Percentiles rank a stretch among this genome's conserved stretches.
Evolutionary conservation across 2,113 vertebrate species (phyloP).

Genomic region (Coracopsis vasa): DNA sequence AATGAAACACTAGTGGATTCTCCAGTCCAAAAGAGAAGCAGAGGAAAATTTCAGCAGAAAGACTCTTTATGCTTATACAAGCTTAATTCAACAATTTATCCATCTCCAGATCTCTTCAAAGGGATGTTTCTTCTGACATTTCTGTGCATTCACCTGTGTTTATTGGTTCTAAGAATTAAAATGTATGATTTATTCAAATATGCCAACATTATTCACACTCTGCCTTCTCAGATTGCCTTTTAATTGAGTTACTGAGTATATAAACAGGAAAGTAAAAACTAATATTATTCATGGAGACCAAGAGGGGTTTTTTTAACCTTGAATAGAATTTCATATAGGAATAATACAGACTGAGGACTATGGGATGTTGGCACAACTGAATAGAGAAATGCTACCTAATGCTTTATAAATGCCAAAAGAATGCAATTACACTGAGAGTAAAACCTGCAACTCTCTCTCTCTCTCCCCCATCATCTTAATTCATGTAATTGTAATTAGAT

Average conservation of each 20-base stretch:
- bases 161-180: background rate
- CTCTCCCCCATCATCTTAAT: background rate
- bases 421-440: background rate
- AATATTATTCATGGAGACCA: background rate
- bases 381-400: background rate
- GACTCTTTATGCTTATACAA: constrained; percentile 65
- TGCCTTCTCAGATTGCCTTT: background rate
- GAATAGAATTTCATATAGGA: background rate
- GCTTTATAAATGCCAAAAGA: background rate
- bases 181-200: background rate
- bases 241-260: background rate
- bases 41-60: constrained; percentile 71
- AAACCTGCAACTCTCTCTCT: background rate
- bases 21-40: background rate
- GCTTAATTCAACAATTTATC: constrained; percentile 82
- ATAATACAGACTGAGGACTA: background rate
- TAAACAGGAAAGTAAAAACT: background rate
- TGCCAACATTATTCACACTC: background rate
- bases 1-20: constrained; percentile 63
- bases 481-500: background rate
- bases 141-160: background rate
- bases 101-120: constrained; percentile 78
- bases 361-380: background rate
- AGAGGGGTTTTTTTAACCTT: background rate
- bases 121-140: constrained; percentile 40